phyloP scores from a whole-genome alignment of 92 coral and sea anemone genomes.

The Micromussa lordhowensis region DNA sequence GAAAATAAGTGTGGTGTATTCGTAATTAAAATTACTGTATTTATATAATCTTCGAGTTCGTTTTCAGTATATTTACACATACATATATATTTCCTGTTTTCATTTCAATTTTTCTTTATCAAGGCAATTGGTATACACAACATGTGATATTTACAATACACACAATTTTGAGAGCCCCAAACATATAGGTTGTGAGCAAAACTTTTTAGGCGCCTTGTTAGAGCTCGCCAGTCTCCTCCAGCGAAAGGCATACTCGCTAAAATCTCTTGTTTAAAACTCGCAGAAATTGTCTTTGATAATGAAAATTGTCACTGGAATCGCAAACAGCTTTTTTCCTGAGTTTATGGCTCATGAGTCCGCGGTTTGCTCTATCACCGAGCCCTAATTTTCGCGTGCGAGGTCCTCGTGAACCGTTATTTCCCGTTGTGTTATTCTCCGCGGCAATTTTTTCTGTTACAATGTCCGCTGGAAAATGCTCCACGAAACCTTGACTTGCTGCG shows the following conservation, averaged over 20 bases:
- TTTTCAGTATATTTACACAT: background rate
- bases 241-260: background rate
- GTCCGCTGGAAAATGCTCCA: background rate
- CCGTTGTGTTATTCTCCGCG: background rate
- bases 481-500: background rate
- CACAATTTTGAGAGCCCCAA: background rate
- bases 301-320: conserved; percentile 76
- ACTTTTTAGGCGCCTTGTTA: too few relatives aligned
- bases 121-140: background rate
- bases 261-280: conserved; percentile 83
- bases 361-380: conserved; percentile 23
- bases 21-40: background rate
- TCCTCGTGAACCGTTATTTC: background rate
- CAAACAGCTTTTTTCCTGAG: conserved; percentile 82
- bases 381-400: conserved; percentile 28
- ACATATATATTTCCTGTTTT: background rate
- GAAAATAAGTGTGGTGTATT: background rate
- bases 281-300: conserved; percentile 89
- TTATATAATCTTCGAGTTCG: background rate
- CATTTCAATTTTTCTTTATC: background rate
- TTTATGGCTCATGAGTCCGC: conserved; percentile 59
- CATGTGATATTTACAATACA: background rate
- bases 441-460: background rate
- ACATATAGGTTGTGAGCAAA: too few relatives aligned
- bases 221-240: background rate